A percentile compares a stretch with the other conserved stretches of the same genome.
These are phyloP conservation scores for Scaptomyza graminum DNA, from an alignment of 1,140 invertebrate genomes.

Conservation along the genomic window DNA sequence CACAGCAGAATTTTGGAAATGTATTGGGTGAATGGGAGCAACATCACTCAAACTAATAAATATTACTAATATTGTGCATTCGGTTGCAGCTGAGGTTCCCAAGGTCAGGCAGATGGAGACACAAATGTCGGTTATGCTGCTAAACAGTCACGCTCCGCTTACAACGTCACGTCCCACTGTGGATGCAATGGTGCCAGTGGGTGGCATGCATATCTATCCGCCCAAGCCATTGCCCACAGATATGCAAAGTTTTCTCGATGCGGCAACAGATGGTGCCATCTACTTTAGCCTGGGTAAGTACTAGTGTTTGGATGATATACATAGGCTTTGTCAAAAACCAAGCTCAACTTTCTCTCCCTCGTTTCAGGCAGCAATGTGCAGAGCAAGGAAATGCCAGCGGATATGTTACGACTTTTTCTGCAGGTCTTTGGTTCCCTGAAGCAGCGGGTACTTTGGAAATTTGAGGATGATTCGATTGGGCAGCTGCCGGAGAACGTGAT, in stretches of 20 bases:
- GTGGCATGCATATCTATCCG: slow-evolving; percentile 81
- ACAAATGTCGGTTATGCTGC: slow-evolving; percentile 83
- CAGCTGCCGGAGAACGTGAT: slow-evolving; percentile 86
- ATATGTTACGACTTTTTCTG: slow-evolving; percentile 84
- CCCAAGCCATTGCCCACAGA: slow-evolving; percentile 79
- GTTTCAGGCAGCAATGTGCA: slow-evolving; percentile 76
- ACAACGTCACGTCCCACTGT: slow-evolving; percentile 68
- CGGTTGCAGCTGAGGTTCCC: slow-evolving; percentile 73
- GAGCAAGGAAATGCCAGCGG: slow-evolving; percentile 83
- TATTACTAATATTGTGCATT: no score
- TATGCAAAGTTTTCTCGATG: slow-evolving; percentile 83
- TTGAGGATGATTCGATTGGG: slow-evolving; percentile 85
- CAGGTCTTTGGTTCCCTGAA: slow-evolving; percentile 85
- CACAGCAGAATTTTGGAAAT: slow-evolving; percentile 73
- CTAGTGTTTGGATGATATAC: background rate
- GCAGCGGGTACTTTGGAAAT: slow-evolving; percentile 87
- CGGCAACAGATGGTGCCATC: slow-evolving; percentile 85
- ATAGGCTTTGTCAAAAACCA: background rate
- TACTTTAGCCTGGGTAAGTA: slow-evolving; percentile 85
- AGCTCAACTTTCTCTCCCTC: background rate
- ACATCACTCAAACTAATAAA: no score
- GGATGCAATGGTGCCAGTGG: slow-evolving; percentile 74
- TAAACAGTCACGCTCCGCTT: slow-evolving; percentile 81
- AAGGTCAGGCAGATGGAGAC: slow-evolving; percentile 84
- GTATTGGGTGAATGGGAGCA: slow-evolving; percentile 16